These are phyloP conservation scores for Drosophila hamatofila DNA, from an alignment of 2,888 invertebrate species.

Conservation along the genomic window DNA sequence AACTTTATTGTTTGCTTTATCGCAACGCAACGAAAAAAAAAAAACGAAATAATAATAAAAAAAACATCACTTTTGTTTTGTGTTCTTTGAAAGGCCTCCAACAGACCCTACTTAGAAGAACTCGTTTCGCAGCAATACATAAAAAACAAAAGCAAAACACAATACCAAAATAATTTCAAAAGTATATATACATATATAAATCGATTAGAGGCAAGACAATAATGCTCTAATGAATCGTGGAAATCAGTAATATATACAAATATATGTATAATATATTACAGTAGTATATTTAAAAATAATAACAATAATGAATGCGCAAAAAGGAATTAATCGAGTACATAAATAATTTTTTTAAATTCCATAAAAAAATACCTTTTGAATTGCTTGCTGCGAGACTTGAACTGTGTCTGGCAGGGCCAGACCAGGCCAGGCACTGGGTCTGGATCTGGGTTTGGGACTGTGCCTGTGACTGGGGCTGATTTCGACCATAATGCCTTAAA, in stretches of 20 bases:
- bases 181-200: conserved; percentile 28
- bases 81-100: conserved; percentile 57
- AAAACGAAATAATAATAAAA: conserved; percentile 20
- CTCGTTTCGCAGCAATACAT: conserved; percentile 51
- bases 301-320: conserved; percentile 44
- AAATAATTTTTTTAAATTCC: conserved; percentile 75
- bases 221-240: conserved; percentile 65
- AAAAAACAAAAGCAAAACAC: conserved; percentile 19
- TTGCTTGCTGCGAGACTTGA: conserved; percentile 30
- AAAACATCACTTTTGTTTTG: conserved; percentile 55
- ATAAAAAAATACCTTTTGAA: conserved; percentile 55
- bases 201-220: conserved; percentile 62
- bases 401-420: conserved; percentile 7
- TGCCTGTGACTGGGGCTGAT: conserved; percentile 29
- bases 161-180: conserved; percentile 43
- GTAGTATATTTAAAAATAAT: conserved; percentile 45
- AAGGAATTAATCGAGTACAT: conserved; percentile 65
- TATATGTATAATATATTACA: conserved; percentile 11
- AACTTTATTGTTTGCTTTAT: conserved; percentile 71
- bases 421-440: not conserved
- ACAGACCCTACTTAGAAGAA: conserved; percentile 51
- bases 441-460: not conserved
- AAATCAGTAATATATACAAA: conserved; percentile 38
- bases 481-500: conserved; percentile 74
- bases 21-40: conserved; percentile 40